Evolutionary conservation across 2,797 vertebrate genomes (phyloP).

Genomic region (Zalophus californianus): DNA sequence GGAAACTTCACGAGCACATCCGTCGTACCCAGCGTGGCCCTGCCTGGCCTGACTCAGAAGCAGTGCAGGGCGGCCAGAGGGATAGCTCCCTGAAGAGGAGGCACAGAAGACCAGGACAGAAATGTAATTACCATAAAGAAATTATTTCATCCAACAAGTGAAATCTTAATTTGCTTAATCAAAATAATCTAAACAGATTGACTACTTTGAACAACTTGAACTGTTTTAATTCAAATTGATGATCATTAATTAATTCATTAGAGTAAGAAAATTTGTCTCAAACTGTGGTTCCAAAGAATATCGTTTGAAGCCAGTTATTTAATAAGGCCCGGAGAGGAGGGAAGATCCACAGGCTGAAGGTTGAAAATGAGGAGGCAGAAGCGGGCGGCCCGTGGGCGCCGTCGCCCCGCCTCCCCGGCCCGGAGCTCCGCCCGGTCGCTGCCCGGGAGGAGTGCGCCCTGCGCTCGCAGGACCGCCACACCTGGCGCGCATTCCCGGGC

Average conservation of each 20-base stretch:
- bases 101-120: neutral
- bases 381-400: neutral
- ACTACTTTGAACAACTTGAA: neutral
- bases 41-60: accelerated
- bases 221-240: neutral
- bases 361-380: neutral
- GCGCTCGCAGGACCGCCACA: slow-evolving; percentile 80
- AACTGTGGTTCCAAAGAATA: neutral
- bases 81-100: too few species aligned
- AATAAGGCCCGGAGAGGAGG: neutral
- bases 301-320: neutral
- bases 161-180: neutral
- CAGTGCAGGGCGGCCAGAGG: neutral
- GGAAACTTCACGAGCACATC: neutral
- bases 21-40: neutral
- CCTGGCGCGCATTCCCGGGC: slow-evolving; percentile 87
- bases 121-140: neutral
- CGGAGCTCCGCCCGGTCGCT: neutral
- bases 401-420: neutral
- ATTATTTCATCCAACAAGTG: neutral
- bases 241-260: neutral
- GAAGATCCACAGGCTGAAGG: neutral
- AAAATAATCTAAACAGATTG: neutral
- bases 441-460: slow-evolving; percentile 33
- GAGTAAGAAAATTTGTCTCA: neutral